Percentiles rank a stretch among this genome's conserved stretches.
These are phyloP conservation scores for Promerops cafer DNA, from an alignment of 2,113 vertebrate genomes.

Conservation along the genomic window DNA sequence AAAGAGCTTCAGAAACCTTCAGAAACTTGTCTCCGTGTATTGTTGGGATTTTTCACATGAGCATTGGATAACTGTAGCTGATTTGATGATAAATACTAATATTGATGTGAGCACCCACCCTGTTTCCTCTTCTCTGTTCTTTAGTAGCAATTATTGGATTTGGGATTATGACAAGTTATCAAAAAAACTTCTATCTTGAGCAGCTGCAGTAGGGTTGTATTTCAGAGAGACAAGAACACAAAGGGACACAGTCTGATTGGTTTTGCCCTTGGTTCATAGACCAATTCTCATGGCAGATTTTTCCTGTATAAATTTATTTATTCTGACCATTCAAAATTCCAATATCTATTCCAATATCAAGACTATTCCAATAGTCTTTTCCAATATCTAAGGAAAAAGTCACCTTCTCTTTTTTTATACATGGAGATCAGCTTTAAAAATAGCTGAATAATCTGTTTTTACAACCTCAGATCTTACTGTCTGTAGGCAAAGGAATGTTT, in stretches of 20 bases:
- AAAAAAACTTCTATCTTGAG: not conserved
- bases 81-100: not conserved
- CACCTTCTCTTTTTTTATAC: not conserved
- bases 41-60: not conserved
- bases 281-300: not conserved
- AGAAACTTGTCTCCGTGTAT: not conserved
- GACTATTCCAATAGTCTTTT: not conserved
- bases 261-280: not conserved
- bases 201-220: not conserved
- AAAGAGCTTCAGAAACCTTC: not conserved
- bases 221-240: not conserved
- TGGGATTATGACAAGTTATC: not conserved
- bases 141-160: not conserved
- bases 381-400: not conserved
- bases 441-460: not conserved
- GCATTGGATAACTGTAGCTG: not conserved
- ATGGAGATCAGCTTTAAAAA: not conserved
- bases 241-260: not conserved
- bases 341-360: not conserved
- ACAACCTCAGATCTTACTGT: not conserved
- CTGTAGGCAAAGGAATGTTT: slow-evolving; percentile 25
- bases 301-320: not conserved
- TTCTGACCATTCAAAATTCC: not conserved
- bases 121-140: not conserved
- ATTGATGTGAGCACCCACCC: not conserved